Evolutionary conservation across 2,888 invertebrate species (phyloP).

Genomic region (Drosophila pseudotakahashii): DNA sequence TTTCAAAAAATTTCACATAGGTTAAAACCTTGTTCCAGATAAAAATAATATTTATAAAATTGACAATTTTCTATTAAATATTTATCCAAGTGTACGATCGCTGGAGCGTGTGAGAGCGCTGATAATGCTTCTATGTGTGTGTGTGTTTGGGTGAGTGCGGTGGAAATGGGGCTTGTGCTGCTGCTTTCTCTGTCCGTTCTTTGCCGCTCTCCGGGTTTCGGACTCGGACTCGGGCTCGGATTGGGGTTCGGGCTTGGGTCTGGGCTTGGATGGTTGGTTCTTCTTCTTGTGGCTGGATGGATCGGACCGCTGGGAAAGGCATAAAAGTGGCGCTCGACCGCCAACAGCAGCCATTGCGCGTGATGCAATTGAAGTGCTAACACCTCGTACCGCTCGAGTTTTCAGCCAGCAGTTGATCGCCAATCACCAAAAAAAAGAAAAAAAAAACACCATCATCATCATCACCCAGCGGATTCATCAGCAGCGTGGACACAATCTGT

Average conservation of each 20-base stretch:
- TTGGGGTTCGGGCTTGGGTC: background rate
- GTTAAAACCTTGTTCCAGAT: too few species aligned
- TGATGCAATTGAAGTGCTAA: slow-evolving; percentile 85
- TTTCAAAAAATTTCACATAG: too few species aligned
- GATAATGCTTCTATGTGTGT: slow-evolving; percentile 10
- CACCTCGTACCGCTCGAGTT: slow-evolving; percentile 70
- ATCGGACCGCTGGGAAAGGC: slow-evolving; percentile 79
- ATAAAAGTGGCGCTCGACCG: slow-evolving; percentile 84
- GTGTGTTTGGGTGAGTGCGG: slow-evolving; percentile 44
- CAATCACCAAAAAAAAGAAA: slow-evolving; percentile 33
- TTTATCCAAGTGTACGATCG: slow-evolving; percentile 31
- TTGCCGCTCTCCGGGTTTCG: slow-evolving; percentile 3
- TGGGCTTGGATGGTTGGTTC: slow-evolving; percentile 26
- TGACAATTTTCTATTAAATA: too few species aligned
- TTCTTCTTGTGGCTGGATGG: slow-evolving; percentile 47
- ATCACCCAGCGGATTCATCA: slow-evolving; percentile 36
- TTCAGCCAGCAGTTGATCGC: slow-evolving; percentile 25
- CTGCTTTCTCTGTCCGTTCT: slow-evolving; percentile 53
- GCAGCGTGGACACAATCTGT: slow-evolving; percentile 44
- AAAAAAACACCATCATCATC: slow-evolving; percentile 7
- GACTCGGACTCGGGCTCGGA: background rate
- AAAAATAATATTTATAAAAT: too few species aligned
- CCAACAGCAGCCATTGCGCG: slow-evolving; percentile 85
- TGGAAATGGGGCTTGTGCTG: slow-evolving; percentile 69
- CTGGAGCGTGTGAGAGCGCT: slow-evolving; percentile 52